Conservation (phyloP, 2,113 vertebrate genomes). For the Archocentrus centrarchus region DNA sequence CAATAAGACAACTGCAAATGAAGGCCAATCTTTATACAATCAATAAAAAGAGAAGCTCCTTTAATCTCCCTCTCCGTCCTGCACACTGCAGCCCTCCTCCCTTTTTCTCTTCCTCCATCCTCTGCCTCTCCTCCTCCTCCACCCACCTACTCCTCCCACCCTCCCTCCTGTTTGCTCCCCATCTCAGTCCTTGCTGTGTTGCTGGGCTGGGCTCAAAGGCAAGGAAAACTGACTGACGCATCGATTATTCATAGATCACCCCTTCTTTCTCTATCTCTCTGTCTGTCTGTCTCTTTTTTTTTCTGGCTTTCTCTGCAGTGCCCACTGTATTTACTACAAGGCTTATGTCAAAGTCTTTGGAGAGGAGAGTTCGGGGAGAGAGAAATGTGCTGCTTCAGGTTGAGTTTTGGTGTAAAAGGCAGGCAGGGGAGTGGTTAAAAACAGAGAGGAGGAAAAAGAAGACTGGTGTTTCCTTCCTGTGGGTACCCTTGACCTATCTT, state of each 20-base stretch:
- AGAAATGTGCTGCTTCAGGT: slow-evolving; percentile 11
- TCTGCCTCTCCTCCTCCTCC: slow-evolving; percentile 44
- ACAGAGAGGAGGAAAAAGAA: neutral
- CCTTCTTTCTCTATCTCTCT: slow-evolving; percentile 34
- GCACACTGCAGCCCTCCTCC: slow-evolving; percentile 68
- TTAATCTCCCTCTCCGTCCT: slow-evolving; percentile 71
- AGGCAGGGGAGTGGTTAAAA: slow-evolving; percentile 21
- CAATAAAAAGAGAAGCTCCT: slow-evolving; percentile 75
- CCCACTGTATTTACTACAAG: slow-evolving; percentile 48
- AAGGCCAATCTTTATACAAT: slow-evolving; percentile 78
- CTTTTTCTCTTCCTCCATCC: slow-evolving; percentile 46
- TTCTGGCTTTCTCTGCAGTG: slow-evolving; percentile 39
- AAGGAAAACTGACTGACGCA: slow-evolving; percentile 74
- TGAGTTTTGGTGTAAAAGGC: slow-evolving; percentile 30
- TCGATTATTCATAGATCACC: slow-evolving; percentile 79
- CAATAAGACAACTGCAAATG: slow-evolving; percentile 76
- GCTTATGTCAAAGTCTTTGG: slow-evolving; percentile 20
- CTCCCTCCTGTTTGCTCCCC: slow-evolving; percentile 47
- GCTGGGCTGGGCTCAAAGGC: slow-evolving; percentile 71
- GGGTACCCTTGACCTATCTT: slow-evolving; percentile 45
- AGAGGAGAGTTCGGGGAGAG: slow-evolving; percentile 24
- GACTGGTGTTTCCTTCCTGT: slow-evolving; percentile 21
- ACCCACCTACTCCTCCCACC: slow-evolving; percentile 52
- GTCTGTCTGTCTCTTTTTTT: slow-evolving; percentile 19
- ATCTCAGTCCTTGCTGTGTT: slow-evolving; percentile 64